Base-by-base conservation (phyloP, 2,888 invertebrate species). In the Cryptus viduatorius region DNA sequence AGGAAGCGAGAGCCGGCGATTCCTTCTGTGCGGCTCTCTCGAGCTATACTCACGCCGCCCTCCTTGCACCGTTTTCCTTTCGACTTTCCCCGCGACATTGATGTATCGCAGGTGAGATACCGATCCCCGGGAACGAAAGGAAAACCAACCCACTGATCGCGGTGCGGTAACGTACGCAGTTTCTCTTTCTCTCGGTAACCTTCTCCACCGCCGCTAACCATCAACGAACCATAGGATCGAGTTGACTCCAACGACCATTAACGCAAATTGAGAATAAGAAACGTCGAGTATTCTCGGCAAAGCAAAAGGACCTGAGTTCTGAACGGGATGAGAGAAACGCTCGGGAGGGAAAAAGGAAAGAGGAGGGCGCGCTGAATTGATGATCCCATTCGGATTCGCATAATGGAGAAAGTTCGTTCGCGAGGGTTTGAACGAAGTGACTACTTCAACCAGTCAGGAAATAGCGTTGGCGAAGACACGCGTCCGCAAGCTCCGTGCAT, bases 31-130 rank as follows among this genome's bases (percentile, higher is more conserved):
- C 75, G 56, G 0, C 29, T 29, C 61, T 29, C 31, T n/a, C 31
- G 31, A 61, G 37, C 8, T 37, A 37, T 8, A 61, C 31, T n/a
- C 12, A 31, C 12, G 48, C 76, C 65, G 64, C 59, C 77, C 80
- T 71, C 67, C 7, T 37, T 37, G 37, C 56, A 19, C 10, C 69
- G 75, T 82, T 72, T 83, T 73, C 19, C 78, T 82, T 37, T 37
- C 37, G 61, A 69, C 69, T 85, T 75, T 59, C 79, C 37, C 37
- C 37, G 68, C 82, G 86, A 84, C 85, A 85, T 86, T 87, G 87
- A 87, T 86, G 86, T 87, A 87, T 87, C 85, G 83, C 87, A 87
- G 87, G 87, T 87, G 86, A 84, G 84, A 85, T 84, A 79, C 76
- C 79, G 82, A 85, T 80, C 82, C 83, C 59, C 82, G 79, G 37